These are phyloP conservation scores for Candidula unifasciata DNA, from an alignment of 2,888 invertebrate species.

Conservation along the genomic window DNA sequence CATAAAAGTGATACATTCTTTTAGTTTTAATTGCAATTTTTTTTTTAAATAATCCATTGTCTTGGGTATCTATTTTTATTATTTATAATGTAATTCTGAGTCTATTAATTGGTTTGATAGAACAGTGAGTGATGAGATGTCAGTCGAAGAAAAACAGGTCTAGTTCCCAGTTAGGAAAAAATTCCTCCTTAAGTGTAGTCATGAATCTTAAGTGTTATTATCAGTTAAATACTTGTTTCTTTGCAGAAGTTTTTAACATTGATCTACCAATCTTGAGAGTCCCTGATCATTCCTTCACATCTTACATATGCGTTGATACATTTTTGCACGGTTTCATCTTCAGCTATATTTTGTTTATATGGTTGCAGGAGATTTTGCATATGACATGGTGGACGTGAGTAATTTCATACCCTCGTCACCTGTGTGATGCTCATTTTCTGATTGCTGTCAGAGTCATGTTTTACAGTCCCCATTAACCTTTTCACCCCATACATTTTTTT, in stretches of 20 bases:
- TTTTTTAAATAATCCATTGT: too few relatives aligned
- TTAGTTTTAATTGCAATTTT: neutral
- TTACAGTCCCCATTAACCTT: neutral
- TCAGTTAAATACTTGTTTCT: too few relatives aligned
- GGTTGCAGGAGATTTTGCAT: conserved; percentile 64
- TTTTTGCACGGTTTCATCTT: neutral
- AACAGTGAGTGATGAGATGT: too few relatives aligned
- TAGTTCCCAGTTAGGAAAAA: too few relatives aligned
- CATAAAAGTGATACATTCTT: neutral
- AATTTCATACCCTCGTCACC: neutral
- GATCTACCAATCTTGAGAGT: conserved; percentile 13
- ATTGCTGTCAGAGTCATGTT: neutral
- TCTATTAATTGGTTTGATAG: too few relatives aligned
- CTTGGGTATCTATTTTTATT: too few relatives aligned
- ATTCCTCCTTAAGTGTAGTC: too few relatives aligned
- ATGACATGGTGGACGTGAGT: conserved; percentile 62
- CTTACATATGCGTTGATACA: neutral
- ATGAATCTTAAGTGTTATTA: too few relatives aligned
- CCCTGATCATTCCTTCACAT: neutral
- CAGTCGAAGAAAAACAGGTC: too few relatives aligned
- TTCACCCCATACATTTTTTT: too few relatives aligned
- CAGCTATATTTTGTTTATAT: neutral
- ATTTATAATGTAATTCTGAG: too few relatives aligned
- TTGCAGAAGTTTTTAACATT: too few relatives aligned
- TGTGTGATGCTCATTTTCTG: neutral